Evolutionary conservation across 2,888 invertebrate genomes (phyloP), one percentile per base, ranked within the genome.

Genomic region (Synergus itoensis): DNA sequence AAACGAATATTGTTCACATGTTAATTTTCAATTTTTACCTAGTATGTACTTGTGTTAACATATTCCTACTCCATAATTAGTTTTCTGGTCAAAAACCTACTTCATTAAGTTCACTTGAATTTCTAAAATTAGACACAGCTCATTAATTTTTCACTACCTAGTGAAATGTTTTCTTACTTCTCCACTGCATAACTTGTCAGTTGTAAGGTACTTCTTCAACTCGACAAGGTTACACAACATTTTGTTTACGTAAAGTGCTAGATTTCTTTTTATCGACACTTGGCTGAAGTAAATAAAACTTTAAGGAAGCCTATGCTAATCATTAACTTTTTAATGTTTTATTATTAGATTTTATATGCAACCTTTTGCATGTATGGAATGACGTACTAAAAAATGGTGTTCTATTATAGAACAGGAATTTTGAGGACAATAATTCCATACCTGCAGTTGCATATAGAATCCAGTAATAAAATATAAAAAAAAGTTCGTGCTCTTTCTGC

Each of bases 121-220:
- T 73, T 73, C n/a, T 73, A 40, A 48, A 40, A 73, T 12, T 53
- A 53, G 28, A 9, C 28, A n/a, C 3, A 28, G 28, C n/a, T 73
- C 69, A 45, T 73, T 73, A 53, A 69, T 48, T 73, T 73, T 69
- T 69, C 45, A 69, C 45, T 69, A n/a, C n/a, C 14, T 8, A 11
- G 9, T 65, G n/a, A 65, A 65, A 65, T 18, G 9, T 41, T 45
- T 67, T 9, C 45, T 67, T 53, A 53, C 5, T 53, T 12, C 21
- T 45, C 43, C 21, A 45, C 45, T 21, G 43, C 67, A 65, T 43
- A 67, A 67, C 67, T 45, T 65, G 21, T 45, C 4, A 43, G 18
- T 67, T 67, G 11, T 45, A 67, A 67, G 67, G 21, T 41, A 67
- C 67, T 67, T 67, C 45, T 67, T 67, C 21, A 43, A 18, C 21